Evolutionary conservation across 2,888 invertebrate species (phyloP), one percentile per base, ranked within the genome.

Genomic region (Sarcophaga carnaria): DNA sequence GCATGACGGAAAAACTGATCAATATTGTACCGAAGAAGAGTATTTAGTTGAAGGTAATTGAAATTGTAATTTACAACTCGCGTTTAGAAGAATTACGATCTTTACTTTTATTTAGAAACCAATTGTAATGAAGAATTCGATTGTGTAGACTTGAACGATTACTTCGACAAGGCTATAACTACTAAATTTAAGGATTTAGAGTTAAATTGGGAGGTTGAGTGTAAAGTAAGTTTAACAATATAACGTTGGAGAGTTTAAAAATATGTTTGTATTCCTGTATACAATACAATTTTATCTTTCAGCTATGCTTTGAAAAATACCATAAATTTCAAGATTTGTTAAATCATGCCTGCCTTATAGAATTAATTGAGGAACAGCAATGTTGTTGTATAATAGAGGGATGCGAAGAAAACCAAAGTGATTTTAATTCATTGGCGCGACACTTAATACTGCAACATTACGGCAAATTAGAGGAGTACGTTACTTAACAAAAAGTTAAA

Each of bases 381-480:
- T 92, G 82, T 84, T 83, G 88, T 5, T 93, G 93, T 54, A 89
- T 91, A 14, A 86, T 91, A 14, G 88, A 90, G 2, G 89, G 89
- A 5, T 91, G 90, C 67, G 75, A 66, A 2, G 83, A 88, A 3
- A 70, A 89, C 49, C 54, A 91, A 2, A 49, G 85, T 8, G 89
- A 89, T 2, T 76, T 83, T n/a, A 86, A 90, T 14, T 87, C 77
- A 8, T 78, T 93, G 63, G 91, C 93, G 3, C 89, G 90, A 85
- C 93, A 93, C 88, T 80, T 93, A 75, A 90, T 93, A 0, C 80
- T 92, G 6, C 86, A 90, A 37, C 93, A 93, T 79, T 92, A 91
- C 5, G 90, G 92, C 11, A 71, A 84, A 25, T 88, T 92, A 4
- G 88, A 90, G 20, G 89, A 90, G 92, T 90, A 89, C 80, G 82